These are phyloP conservation scores for Lepus americanus DNA, from an alignment of 2,113 vertebrate genomes.

Conservation along the genomic window DNA sequence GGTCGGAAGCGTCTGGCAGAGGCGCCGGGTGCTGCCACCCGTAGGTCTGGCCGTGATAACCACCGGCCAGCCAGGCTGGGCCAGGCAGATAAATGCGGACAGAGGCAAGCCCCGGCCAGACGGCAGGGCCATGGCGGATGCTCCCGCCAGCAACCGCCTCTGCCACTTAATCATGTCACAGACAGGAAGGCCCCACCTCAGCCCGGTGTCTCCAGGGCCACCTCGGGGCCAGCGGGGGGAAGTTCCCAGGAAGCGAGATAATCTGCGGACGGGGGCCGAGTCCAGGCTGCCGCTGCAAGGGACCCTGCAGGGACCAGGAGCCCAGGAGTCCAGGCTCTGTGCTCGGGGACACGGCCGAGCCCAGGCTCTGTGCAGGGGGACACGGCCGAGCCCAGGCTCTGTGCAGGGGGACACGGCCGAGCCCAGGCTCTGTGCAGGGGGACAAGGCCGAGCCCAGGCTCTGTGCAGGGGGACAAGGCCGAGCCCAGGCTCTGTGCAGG, in stretches of 20 bases:
- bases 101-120: neutral
- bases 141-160: constrained; percentile 57
- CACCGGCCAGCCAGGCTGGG: neutral
- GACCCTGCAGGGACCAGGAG: neutral
- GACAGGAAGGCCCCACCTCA: constrained; percentile 57
- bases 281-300: neutral
- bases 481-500: no score
- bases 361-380: no score
- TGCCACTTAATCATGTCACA: constrained; percentile 31
- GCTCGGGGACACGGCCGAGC: no score
- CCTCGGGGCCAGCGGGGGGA: constrained; percentile 45
- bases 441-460: no score
- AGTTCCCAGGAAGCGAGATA: constrained; percentile 69
- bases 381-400: no score
- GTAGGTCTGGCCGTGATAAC: neutral
- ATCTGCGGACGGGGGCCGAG: constrained; percentile 45
- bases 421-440: neutral
- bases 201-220: constrained; percentile 34
- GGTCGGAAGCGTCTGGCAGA: neutral
- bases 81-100: constrained; percentile 4
- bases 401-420: no score
- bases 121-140: neutral
- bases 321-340: neutral
- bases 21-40: neutral
- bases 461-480: no score